phyloP scores from a whole-genome alignment of 2,113 vertebrate species.

The Puffinus mauretanicus region DNA sequence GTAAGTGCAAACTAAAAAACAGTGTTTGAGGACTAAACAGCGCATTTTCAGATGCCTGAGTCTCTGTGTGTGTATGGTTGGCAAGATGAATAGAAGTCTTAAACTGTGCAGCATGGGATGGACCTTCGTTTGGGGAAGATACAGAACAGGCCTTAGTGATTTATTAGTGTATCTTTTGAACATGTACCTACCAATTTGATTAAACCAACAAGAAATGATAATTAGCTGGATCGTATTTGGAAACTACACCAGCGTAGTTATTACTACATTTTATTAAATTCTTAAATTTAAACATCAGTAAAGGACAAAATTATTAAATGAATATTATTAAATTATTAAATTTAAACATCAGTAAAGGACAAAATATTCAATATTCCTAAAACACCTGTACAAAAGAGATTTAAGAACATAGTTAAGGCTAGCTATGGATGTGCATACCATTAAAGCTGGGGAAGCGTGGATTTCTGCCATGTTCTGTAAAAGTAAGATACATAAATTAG shows the following conservation, averaged over 20 bases:
- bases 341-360: neutral
- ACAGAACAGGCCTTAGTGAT: neutral
- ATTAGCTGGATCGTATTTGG: neutral
- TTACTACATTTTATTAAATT: neutral
- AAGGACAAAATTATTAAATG: neutral
- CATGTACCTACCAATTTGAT: neutral
- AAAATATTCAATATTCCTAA: neutral
- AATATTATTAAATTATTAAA: neutral
- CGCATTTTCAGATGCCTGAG: neutral
- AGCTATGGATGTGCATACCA: neutral
- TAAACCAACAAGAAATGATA: neutral
- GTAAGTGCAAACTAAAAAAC: neutral
- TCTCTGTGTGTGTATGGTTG: neutral
- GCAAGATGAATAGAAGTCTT: neutral
- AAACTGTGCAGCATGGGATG: neutral
- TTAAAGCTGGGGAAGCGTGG: neutral
- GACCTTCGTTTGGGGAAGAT: neutral
- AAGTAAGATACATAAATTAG: conserved; percentile 49
- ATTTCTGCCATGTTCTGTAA: conserved; percentile 43
- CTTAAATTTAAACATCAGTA: neutral
- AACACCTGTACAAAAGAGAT: conserved; percentile 1
- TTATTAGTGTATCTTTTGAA: neutral
- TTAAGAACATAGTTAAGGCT: neutral
- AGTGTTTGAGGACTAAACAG: neutral
- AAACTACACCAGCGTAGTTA: neutral